Evolutionary conservation across 2,113 vertebrate genomes (phyloP).

Genomic region (Donacobius atricapilla): DNA sequence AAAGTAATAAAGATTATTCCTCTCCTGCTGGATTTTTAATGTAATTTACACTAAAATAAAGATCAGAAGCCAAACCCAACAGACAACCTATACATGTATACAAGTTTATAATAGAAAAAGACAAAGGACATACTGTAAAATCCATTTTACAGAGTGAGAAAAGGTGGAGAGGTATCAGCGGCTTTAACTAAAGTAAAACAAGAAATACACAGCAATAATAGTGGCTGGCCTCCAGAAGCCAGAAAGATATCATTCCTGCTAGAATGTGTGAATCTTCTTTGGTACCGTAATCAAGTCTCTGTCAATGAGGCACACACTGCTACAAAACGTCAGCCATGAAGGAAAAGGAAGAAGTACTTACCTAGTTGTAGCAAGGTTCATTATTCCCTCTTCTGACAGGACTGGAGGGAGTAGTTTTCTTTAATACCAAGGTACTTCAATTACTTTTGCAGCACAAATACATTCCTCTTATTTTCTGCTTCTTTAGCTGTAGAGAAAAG

Average conservation of each 20-base stretch:
- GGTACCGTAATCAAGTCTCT: neutral
- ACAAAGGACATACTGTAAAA: neutral
- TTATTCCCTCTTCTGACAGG: neutral
- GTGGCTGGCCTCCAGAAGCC: neutral
- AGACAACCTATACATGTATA: neutral
- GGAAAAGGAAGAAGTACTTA: neutral
- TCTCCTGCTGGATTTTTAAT: neutral
- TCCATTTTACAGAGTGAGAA: neutral
- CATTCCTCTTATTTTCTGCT: neutral
- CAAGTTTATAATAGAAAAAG: neutral
- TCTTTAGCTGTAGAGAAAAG: neutral
- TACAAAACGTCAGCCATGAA: neutral
- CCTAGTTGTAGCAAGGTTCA: neutral
- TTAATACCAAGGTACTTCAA: neutral
- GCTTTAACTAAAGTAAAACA: neutral
- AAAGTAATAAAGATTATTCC: neutral
- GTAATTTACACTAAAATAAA: neutral
- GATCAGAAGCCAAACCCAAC: neutral
- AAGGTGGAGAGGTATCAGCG: neutral
- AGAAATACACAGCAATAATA: neutral
- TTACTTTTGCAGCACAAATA: neutral
- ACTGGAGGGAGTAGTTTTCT: neutral
- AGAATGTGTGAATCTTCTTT: neutral
- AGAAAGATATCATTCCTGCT: neutral
- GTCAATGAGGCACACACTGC: neutral